Conservation (phyloP, 2,888 invertebrate genomes). For the Ectemnius lituratus region DNA sequence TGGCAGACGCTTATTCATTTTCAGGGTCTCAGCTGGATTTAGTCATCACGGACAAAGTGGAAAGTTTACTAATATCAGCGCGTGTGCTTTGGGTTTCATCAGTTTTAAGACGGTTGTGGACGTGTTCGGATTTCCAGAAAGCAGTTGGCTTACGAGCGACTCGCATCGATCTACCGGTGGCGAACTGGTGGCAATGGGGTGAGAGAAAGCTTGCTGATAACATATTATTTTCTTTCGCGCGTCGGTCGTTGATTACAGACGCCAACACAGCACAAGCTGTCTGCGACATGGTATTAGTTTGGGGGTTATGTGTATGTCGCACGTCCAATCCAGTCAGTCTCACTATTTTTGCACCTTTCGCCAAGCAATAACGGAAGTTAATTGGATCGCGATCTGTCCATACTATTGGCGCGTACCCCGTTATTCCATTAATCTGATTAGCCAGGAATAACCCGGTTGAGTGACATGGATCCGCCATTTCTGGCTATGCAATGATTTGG, state of each 20-base stretch:
- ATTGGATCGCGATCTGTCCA: slow-evolving; percentile 1
- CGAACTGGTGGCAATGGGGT: background rate
- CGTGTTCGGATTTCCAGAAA: background rate
- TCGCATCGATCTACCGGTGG: background rate
- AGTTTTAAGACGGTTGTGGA: background rate
- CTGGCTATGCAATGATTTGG: background rate
- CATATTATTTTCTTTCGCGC: background rate
- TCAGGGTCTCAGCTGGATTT: too few relatives aligned
- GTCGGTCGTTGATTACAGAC: background rate
- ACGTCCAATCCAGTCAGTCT: background rate
- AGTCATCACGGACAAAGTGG: background rate
- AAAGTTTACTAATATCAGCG: background rate
- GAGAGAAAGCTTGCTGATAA: slow-evolving; percentile 1
- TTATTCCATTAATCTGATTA: background rate
- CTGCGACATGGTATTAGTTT: background rate
- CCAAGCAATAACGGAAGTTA: slow-evolving; percentile 1
- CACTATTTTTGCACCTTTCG: background rate
- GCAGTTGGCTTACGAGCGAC: background rate
- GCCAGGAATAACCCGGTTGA: background rate
- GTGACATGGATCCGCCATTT: background rate
- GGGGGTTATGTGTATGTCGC: background rate
- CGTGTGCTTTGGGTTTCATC: background rate
- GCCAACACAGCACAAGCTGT: background rate
- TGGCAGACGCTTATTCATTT: too few relatives aligned
- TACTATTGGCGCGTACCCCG: background rate